Conservation (phyloP, 2,113 vertebrate genomes). For the Perca fluviatilis region DNA sequence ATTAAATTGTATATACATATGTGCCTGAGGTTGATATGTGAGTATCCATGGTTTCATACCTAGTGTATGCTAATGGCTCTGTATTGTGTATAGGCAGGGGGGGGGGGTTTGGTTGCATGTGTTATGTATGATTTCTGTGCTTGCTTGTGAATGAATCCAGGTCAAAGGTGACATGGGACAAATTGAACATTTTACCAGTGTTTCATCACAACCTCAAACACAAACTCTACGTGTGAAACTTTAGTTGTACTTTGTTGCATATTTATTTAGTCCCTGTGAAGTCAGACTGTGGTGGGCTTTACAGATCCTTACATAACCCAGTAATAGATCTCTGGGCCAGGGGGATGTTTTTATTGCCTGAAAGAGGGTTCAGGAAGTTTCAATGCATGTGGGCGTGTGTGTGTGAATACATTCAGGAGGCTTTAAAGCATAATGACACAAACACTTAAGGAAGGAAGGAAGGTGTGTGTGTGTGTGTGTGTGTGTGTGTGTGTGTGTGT, state of each 20-base stretch:
- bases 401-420: slow-evolving; percentile 14
- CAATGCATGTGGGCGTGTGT: slow-evolving; percentile 10
- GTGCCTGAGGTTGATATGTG: slow-evolving; percentile 26
- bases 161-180: background rate
- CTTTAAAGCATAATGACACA: slow-evolving; percentile 25
- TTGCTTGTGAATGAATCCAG: slow-evolving; percentile 1
- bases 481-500: slow-evolving; percentile 1
- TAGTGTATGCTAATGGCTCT: background rate
- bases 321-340: slow-evolving; percentile 68
- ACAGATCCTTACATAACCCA: slow-evolving; percentile 73
- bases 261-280: slow-evolving; percentile 66
- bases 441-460: background rate
- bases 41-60: slow-evolving; percentile 11
- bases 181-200: background rate
- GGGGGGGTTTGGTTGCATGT: slow-evolving; percentile 1
- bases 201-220: slow-evolving; percentile 20
- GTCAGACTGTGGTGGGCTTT: slow-evolving; percentile 58
- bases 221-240: slow-evolving; percentile 7
- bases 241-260: background rate
- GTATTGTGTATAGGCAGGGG: background rate
- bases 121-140: slow-evolving; percentile 8
- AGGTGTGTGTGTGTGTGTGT: slow-evolving; percentile 12
- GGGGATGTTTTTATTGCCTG: slow-evolving; percentile 64
- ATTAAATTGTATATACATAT: slow-evolving; percentile 8
- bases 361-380: slow-evolving; percentile 49